Conservation (phyloP, 2,797 vertebrate species). For the Pagetopsis macropterus region DNA sequence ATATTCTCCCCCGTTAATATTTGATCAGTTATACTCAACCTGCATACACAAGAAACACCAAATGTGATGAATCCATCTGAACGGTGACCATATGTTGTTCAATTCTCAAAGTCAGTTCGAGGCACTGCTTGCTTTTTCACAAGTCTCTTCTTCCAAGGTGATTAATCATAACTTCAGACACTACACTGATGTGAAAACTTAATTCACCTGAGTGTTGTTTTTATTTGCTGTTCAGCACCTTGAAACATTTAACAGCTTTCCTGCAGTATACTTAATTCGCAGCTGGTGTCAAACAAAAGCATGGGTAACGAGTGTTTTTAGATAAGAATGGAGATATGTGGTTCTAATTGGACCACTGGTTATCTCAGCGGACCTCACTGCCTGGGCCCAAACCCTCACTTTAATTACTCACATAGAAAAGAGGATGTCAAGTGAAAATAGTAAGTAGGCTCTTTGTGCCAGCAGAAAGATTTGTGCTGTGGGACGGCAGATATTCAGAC, state of each 20-base stretch:
- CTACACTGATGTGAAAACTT: constrained; percentile 34
- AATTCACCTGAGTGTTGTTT: constrained; percentile 59
- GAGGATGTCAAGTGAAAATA: constrained; percentile 75
- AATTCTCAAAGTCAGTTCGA: constrained; percentile 54
- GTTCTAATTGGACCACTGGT: constrained; percentile 77
- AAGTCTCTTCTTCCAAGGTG: constrained; percentile 43
- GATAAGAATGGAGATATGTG: constrained; percentile 68
- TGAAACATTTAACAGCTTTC: constrained; percentile 52
- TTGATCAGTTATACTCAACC: constrained; percentile 53
- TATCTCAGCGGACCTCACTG: constrained; percentile 74
- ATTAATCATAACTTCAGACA: constrained; percentile 76
- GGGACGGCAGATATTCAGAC: constrained; percentile 43
- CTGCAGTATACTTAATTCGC: constrained; percentile 55
- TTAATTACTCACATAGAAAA: constrained; percentile 78
- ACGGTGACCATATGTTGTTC: constrained; percentile 66
- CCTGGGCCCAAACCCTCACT: constrained; percentile 59
- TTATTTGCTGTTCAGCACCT: constrained; percentile 52
- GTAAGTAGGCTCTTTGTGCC: constrained; percentile 55
- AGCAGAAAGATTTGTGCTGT: constrained; percentile 59
- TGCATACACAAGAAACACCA: constrained; percentile 50
- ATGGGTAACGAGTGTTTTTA: constrained; percentile 62
- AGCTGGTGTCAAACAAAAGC: constrained; percentile 53
- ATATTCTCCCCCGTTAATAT: constrained; percentile 72
- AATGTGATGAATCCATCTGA: constrained; percentile 65
- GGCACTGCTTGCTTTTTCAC: constrained; percentile 36